Conservation (phyloP, 2,113 vertebrate genomes). For the Rhipidura dahli region DNA sequence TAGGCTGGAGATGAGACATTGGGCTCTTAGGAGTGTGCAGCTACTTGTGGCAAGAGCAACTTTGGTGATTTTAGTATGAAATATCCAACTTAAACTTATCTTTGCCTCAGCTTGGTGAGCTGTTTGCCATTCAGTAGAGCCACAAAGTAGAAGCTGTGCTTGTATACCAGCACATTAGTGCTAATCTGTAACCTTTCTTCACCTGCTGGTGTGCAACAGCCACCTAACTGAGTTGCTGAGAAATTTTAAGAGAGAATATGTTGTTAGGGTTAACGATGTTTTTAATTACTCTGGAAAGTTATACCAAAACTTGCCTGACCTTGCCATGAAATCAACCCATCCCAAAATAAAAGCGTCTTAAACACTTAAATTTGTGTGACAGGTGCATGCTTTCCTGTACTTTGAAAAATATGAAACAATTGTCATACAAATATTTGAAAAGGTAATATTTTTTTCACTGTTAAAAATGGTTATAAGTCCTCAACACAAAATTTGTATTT, state of each 20-base stretch:
- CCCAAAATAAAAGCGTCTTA: not conserved
- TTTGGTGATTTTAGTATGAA: not conserved
- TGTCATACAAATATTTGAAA: not conserved
- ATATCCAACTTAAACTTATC: not conserved
- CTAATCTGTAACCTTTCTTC: not conserved
- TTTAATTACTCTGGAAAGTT: not conserved
- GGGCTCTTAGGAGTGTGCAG: not conserved
- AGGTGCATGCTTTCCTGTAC: not conserved
- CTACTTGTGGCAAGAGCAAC: not conserved
- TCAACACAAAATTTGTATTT: not conserved
- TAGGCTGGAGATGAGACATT: not conserved
- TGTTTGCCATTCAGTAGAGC: not conserved
- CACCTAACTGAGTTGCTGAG: not conserved
- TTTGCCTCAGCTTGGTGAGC: not conserved
- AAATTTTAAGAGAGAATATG: not conserved
- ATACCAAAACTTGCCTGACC: not conserved
- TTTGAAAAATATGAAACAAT: not conserved
- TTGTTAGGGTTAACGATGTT: not conserved
- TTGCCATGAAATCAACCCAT: not conserved
- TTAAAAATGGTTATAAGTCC: not conserved
- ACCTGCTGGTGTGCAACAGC: not conserved
- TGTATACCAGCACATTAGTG: not conserved
- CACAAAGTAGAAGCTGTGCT: not conserved
- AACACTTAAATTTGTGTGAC: not conserved
- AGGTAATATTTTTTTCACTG: not conserved